Evolutionary conservation across 2,113 vertebrate genomes (phyloP), one percentile per base, ranked within the genome.

Genomic region (Climacteris rufus): DNA sequence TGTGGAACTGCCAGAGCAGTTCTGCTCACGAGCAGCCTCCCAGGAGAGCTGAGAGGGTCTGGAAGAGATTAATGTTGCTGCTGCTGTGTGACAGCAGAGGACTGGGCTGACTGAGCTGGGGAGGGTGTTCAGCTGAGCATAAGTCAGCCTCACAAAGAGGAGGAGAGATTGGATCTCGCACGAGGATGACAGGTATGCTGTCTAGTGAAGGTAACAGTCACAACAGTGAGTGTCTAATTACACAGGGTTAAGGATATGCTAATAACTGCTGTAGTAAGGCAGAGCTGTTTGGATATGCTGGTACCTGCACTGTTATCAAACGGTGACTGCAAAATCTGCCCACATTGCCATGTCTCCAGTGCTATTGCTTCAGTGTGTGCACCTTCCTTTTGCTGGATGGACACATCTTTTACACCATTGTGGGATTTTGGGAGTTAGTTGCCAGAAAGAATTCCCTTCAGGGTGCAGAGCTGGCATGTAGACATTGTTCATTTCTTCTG

Each of bases 321-420:
- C n/a, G 25, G 10, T 7, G 23, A 6, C 2, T 11, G 54, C 23
- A 37, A 50, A 77, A 39, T 1, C 1, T 42, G 61, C 37, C 37
- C 21, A 13, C 3, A 0, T 0, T 20, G 30, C 59, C 18, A 1
- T 3, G 2, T 22, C 37, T 53, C 17, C 42, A 11, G 15, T 16
- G 31, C 15, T 30, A 2, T 2, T 3, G 18, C 21, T 70, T 30
- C 50, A 78, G 56, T 6, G 4, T 3, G 9, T 8, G 39, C 54
- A 6, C 24, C 31, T 63, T 30, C 52, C 39, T 71, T 15, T 13
- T 13, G 14, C 60, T 59, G 61, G 23, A 20, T 37, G 66, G 37
- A 20, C 1, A 0, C 5, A 7, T 8, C 40, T 42, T 50, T 35
- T 3, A 3, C 2, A 30, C 17, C 40, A 27, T 0, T 28, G n/a